These are phyloP conservation scores for Onychostruthus taczanowskii DNA, from an alignment of 2,113 vertebrate species.

Conservation along the genomic window DNA sequence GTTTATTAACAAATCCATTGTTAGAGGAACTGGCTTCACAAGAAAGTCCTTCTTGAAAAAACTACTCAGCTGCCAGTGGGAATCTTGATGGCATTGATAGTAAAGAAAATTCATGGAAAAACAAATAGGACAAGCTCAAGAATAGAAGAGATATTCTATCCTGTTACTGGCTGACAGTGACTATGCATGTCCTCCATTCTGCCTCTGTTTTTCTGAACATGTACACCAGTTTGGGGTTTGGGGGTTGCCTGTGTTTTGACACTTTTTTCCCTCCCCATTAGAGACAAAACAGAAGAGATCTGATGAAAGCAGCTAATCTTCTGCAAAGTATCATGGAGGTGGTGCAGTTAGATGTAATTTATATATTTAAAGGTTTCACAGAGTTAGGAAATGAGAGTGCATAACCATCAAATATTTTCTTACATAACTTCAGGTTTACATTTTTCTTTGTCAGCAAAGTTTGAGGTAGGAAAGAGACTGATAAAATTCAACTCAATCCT, in stretches of 20 bases:
- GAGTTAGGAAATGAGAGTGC: background rate
- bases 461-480: background rate
- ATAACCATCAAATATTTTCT: background rate
- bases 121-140: background rate
- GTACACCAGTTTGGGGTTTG: background rate
- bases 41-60: background rate
- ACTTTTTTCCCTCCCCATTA: background rate
- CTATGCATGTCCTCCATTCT: rapidly evolving
- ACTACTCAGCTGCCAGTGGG: background rate
- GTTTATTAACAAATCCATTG: background rate
- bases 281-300: background rate
- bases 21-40: background rate
- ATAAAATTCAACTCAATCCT: background rate
- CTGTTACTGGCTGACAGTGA: background rate
- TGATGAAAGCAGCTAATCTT: background rate
- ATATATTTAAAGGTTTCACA: background rate
- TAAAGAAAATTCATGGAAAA: background rate
- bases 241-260: background rate
- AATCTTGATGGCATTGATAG: background rate
- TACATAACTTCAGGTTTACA: background rate
- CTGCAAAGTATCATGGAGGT: background rate
- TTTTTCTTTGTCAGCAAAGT: background rate
- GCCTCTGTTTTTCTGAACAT: background rate
- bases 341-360: background rate
- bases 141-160: background rate